These are phyloP conservation scores for Cantharis lateralis DNA, from an alignment of 2,888 invertebrate genomes.

Conservation along the genomic window DNA sequence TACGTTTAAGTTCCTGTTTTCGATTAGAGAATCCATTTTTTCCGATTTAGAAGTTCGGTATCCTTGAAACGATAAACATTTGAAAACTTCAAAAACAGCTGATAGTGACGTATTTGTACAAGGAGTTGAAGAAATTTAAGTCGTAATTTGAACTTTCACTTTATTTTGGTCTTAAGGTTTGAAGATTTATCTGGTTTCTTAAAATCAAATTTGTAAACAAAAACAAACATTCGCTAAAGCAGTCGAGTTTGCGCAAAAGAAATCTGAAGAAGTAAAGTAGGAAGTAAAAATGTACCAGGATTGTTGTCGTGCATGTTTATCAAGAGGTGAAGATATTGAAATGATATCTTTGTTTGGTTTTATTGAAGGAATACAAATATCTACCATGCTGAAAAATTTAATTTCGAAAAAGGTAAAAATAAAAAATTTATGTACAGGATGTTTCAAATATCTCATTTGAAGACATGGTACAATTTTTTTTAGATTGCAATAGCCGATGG, in stretches of 20 bases:
- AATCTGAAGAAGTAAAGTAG: background rate
- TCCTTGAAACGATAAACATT: background rate
- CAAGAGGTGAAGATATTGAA: background rate
- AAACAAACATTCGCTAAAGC: background rate
- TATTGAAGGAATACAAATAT: slow-evolving; percentile 2
- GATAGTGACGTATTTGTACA: background rate
- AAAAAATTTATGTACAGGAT: background rate
- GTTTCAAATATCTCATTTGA: background rate
- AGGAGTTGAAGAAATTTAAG: too few relatives aligned
- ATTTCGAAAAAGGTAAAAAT: slow-evolving; percentile 1
- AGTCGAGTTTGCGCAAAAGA: background rate
- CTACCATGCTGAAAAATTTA: background rate
- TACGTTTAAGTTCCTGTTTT: slow-evolving; percentile 35
- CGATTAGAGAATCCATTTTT: slow-evolving; percentile 29
- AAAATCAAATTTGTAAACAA: background rate
- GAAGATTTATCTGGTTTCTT: too few relatives aligned
- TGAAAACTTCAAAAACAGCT: background rate
- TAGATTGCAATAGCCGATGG: background rate
- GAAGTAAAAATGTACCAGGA: background rate
- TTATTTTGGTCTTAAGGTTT: too few relatives aligned
- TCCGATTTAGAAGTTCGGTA: background rate
- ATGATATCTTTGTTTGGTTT: background rate
- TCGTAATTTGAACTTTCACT: too few relatives aligned
- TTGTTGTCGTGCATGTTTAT: slow-evolving; percentile 6
- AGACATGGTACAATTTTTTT: background rate